Evolutionary conservation across 2,113 vertebrate genomes (phyloP).

Genomic region (Nothocercus nigrocapillus): DNA sequence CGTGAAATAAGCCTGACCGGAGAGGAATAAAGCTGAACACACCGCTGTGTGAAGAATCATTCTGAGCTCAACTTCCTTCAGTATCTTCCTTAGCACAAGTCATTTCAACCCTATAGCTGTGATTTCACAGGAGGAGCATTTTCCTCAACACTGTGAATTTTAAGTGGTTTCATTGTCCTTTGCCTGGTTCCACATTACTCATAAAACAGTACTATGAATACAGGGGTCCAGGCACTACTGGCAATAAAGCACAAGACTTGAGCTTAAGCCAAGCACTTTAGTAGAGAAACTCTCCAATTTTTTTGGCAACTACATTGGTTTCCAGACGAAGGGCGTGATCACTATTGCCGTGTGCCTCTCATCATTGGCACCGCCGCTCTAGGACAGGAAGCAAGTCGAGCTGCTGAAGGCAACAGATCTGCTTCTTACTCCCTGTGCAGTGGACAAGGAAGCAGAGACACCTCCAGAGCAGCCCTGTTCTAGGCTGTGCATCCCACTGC

Average conservation of each 20-base stretch:
- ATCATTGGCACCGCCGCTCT: background rate
- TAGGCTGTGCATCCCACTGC: background rate
- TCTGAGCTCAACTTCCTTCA: background rate
- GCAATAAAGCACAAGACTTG: background rate
- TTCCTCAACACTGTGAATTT: background rate
- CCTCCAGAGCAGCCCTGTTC: background rate
- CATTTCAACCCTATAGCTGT: background rate
- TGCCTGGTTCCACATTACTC: background rate
- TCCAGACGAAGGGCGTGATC: background rate
- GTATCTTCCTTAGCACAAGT: background rate
- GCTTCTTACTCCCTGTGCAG: background rate
- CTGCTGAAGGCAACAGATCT: background rate
- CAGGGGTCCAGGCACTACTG: background rate
- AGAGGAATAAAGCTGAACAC: background rate
- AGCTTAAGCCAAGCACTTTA: background rate
- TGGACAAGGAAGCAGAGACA: background rate
- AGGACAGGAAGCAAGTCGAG: background rate
- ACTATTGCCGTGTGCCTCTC: background rate
- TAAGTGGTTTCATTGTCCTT: background rate
- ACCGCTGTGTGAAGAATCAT: background rate
- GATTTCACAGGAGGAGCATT: background rate
- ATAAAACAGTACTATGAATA: background rate
- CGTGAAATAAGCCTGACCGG: background rate
- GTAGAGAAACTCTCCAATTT: background rate
- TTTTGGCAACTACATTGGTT: background rate